These are phyloP conservation scores for Atopsyche davidsoni DNA, from an alignment of 1,140 invertebrate species.

Conservation along the genomic window DNA sequence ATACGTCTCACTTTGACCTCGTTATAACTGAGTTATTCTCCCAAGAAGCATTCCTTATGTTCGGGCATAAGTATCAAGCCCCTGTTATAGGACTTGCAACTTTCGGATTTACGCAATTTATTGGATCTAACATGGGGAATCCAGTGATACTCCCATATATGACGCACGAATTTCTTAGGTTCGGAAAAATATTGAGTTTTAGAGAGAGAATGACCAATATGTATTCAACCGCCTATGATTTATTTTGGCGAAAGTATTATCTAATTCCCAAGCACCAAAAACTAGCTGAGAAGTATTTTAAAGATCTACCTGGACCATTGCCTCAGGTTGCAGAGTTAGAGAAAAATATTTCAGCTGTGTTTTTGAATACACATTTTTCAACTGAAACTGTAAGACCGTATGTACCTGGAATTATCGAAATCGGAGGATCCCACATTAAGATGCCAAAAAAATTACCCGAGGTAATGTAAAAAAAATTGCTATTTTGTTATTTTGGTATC, in stretches of 20 bases:
- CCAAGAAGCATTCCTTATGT: conserved; percentile 42
- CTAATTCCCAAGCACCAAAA: conserved; percentile 30
- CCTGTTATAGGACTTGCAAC: conserved; percentile 38
- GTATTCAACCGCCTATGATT: conserved; percentile 20
- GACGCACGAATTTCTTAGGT: conserved; percentile 35
- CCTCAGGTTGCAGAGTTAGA: conserved; percentile 36
- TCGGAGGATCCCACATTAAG: conserved; percentile 26
- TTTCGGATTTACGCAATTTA: conserved; percentile 39
- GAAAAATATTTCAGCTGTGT: conserved; percentile 36
- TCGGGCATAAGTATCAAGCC: conserved; percentile 39
- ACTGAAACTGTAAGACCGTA: conserved; percentile 25
- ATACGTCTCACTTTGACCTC: conserved; percentile 38
- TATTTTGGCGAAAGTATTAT: conserved; percentile 18
- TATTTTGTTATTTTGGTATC: neutral
- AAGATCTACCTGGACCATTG: conserved; percentile 28
- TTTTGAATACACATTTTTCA: conserved; percentile 33
- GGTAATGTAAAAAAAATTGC: conserved; percentile 13
- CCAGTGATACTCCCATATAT: conserved; percentile 36
- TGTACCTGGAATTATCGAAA: conserved; percentile 27
- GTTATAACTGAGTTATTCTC: conserved; percentile 40
- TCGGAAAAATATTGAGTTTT: conserved; percentile 24
- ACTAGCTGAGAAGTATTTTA: conserved; percentile 37
- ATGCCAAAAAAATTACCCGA: conserved; percentile 32
- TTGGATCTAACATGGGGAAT: conserved; percentile 39
- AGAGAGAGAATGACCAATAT: conserved; percentile 21